Evolutionary conservation across 2,888 invertebrate species (phyloP).

Genomic region (Lampropteryx suffumata): DNA sequence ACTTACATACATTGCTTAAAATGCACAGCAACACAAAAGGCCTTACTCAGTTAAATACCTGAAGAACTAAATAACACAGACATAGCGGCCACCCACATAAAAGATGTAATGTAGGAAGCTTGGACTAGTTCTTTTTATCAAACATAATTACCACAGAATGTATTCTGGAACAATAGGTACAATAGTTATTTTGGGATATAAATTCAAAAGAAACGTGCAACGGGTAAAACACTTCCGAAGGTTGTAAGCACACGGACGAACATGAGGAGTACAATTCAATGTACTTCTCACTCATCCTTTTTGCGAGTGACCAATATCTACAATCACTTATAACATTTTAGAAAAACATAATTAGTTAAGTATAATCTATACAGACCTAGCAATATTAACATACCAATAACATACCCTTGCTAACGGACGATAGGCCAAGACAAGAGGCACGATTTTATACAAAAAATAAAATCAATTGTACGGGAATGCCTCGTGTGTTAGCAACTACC

Average conservation of each 20-base stretch:
- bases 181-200: slow-evolving; percentile 21
- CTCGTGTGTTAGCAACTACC: slow-evolving; percentile 80
- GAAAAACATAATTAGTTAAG: slow-evolving; percentile 79
- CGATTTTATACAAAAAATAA: slow-evolving; percentile 82
- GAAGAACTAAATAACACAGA: slow-evolving; percentile 81
- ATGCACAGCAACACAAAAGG: slow-evolving; percentile 81
- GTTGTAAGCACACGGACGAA: slow-evolving; percentile 33
- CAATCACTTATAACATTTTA: slow-evolving; percentile 65
- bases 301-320: slow-evolving; percentile 65
- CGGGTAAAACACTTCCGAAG: slow-evolving; percentile 31
- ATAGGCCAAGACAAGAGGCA: slow-evolving; percentile 82
- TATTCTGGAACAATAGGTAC: slow-evolving; percentile 8
- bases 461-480: slow-evolving; percentile 79
- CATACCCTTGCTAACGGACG: slow-evolving; percentile 75
- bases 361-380: slow-evolving; percentile 61
- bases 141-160: slow-evolving; percentile 13
- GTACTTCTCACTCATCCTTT: slow-evolving; percentile 54
- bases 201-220: slow-evolving; percentile 13
- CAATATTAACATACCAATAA: slow-evolving; percentile 63
- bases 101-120: slow-evolving; percentile 48
- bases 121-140: slow-evolving; percentile 54
- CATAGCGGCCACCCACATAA: slow-evolving; percentile 71
- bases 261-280: slow-evolving; percentile 36
- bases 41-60: slow-evolving; percentile 67
- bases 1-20: slow-evolving; percentile 84